Percentiles rank a stretch among this genome's conserved stretches.
These are phyloP conservation scores for Dendrocincla fuliginosa DNA, from an alignment of 2,797 vertebrate genomes.

Conservation along the genomic window DNA sequence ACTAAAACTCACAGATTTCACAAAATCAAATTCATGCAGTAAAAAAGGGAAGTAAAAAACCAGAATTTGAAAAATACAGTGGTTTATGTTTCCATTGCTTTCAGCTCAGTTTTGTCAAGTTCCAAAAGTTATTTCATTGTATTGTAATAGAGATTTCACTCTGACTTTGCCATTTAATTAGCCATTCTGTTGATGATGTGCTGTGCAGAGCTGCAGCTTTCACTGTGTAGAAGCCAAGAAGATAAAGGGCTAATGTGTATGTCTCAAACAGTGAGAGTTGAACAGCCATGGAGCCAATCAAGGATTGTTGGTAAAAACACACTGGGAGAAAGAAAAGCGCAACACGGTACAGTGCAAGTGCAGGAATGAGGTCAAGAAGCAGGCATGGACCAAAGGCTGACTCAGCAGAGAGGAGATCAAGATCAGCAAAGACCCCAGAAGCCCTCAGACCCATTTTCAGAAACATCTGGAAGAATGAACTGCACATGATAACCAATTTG, in stretches of 20 bases:
- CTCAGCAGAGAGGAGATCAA: neutral
- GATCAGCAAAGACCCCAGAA: neutral
- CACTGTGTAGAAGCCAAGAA: neutral
- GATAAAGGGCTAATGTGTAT: neutral
- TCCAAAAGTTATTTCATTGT: neutral
- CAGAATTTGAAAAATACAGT: neutral
- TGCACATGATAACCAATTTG: neutral
- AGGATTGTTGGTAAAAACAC: too few relatives aligned
- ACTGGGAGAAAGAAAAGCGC: neutral
- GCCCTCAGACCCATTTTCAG: neutral
- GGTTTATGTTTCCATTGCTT: neutral
- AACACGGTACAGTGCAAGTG: neutral
- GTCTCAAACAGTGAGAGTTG: neutral
- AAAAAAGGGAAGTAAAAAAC: neutral
- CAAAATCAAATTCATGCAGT: neutral
- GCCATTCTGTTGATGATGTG: neutral
- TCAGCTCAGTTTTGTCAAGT: neutral
- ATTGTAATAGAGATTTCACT: neutral
- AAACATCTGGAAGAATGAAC: neutral
- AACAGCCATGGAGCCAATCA: neutral
- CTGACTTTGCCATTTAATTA: neutral
- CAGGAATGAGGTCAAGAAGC: neutral
- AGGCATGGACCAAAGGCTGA: neutral
- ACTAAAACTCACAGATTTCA: neutral
- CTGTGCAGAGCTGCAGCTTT: neutral